phyloP scores from a whole-genome alignment of 2,797 vertebrate species.

The Rhynchotus rufescens region DNA sequence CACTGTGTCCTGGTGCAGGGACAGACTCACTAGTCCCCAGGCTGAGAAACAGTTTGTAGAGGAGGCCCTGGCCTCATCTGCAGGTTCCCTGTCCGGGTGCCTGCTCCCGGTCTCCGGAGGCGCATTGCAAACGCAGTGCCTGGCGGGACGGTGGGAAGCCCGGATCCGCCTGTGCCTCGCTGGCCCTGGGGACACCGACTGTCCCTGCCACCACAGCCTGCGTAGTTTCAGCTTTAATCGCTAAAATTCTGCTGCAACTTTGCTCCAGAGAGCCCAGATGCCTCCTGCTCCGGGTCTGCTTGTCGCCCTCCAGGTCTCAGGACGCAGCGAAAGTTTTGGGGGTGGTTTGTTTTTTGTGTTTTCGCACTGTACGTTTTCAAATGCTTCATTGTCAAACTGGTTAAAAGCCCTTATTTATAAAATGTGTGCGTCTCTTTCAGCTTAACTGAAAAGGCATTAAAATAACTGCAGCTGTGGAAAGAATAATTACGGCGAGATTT shows the following conservation, averaged over 20 bases:
- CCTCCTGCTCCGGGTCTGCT: background rate
- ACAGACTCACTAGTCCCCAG: accelerated
- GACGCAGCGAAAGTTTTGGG: conserved; percentile 55
- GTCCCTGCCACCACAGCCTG: background rate
- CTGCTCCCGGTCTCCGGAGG: background rate
- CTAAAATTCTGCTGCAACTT: background rate
- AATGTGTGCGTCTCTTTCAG: conserved; percentile 80
- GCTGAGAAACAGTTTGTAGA: background rate
- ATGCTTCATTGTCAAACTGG: conserved; percentile 80
- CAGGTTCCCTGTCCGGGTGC: background rate
- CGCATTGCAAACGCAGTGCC: too few relatives aligned
- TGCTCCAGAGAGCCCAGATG: background rate
- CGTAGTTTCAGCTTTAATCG: conserved; percentile 3
- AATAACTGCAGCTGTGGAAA: conserved; percentile 83
- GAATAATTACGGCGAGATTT: conserved; percentile 82
- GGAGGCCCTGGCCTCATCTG: accelerated
- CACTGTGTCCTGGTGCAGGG: accelerated
- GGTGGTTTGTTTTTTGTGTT: conserved; percentile 7
- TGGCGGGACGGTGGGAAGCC: too few relatives aligned
- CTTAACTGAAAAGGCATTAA: conserved; percentile 84
- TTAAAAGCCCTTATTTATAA: conserved; percentile 83
- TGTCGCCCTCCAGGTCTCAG: conserved; percentile 43
- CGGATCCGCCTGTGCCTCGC: too few relatives aligned
- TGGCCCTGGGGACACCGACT: too few relatives aligned
- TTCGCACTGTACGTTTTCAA: conserved; percentile 74